These are phyloP conservation scores for Rhagonycha lutea DNA, from an alignment of 2,888 invertebrate genomes.

Conservation along the genomic window DNA sequence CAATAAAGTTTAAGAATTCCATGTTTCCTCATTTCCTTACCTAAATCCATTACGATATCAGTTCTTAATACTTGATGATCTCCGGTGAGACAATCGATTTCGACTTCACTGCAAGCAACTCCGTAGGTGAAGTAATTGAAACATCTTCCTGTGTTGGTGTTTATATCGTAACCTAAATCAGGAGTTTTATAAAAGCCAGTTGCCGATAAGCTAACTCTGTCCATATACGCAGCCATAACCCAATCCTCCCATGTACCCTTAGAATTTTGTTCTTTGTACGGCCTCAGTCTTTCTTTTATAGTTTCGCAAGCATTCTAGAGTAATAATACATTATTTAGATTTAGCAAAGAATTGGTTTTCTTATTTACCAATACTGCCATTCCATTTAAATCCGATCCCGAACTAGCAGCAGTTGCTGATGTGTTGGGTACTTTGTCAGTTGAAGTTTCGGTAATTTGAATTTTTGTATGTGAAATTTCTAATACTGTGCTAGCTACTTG, in stretches of 20 bases:
- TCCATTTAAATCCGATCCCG: slow-evolving; percentile 88
- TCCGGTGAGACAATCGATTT: slow-evolving; percentile 92
- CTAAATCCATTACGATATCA: slow-evolving; percentile 97
- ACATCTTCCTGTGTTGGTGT: slow-evolving; percentile 70
- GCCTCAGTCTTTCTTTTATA: slow-evolving; percentile 73
- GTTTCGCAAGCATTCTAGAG: slow-evolving; percentile 76
- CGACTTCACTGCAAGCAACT: slow-evolving; percentile 84
- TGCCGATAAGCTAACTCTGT: slow-evolving; percentile 78
- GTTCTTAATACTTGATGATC: slow-evolving; percentile 87
- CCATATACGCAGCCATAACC: slow-evolving; percentile 76
- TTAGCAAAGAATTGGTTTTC: neutral
- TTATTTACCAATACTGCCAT: slow-evolving; percentile 76
- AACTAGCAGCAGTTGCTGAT: slow-evolving; percentile 86
- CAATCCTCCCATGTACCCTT: slow-evolving; percentile 83
- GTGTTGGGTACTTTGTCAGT: slow-evolving; percentile 93
- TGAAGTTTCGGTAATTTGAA: slow-evolving; percentile 81
- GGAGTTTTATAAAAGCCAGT: slow-evolving; percentile 83
- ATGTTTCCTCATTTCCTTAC: slow-evolving; percentile 25
- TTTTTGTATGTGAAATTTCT: slow-evolving; percentile 70
- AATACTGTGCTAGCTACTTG: slow-evolving; percentile 82
- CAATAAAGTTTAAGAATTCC: neutral
- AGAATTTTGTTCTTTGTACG: slow-evolving; percentile 75
- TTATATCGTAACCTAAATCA: slow-evolving; percentile 71
- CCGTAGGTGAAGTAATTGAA: slow-evolving; percentile 89
- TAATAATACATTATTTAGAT: neutral